Base-by-base conservation (phyloP, 2,888 invertebrate species). In the Aethes cnicana region DNA sequence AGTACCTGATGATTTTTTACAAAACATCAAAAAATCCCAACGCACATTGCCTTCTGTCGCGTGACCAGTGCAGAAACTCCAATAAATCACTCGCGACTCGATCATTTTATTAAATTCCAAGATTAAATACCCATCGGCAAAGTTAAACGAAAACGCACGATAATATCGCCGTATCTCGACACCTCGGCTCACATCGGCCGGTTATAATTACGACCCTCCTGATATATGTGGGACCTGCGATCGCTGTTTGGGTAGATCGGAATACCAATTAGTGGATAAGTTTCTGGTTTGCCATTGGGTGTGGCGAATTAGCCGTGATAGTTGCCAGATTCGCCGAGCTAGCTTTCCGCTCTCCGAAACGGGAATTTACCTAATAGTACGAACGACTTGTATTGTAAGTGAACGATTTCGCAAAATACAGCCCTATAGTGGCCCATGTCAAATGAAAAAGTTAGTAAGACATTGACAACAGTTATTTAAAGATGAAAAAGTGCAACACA, bases 101-200 rank as follows among this genome's bases (percentile, higher is more conserved):
- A 43, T 47, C 47, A 44, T 53, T 53, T 55, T 53, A 53, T 82
- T 82, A 79, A 84, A 84, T 83, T 82, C 77, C 67, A 35, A 74
- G 78, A 78, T 80, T 77, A 81, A 82, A 81, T 73, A 74, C 68
- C 73, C 70, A 72, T 65, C 72, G 75, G 74, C 72, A 68, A 72
- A 67, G 72, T 73, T 72, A 74, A 75, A 72, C 69, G 72, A 74
- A 74, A 77, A 73, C 72, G 73, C 64, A 68, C 72, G 84, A 85
- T 84, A 74, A 68, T 79, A 85, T 85, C 85, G 74, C 72, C 76
- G 75, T 75, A 74, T 77, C 79, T 78, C 81, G 78, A 77, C 83
- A 83, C 79, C 77, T 79, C 74, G 63, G 14, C 58, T 68, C 72
- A 71, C 70, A 65, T 79, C 76, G 72, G 68, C 72, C 69, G 63